Conservation (phyloP, 2,888 invertebrate species). For the Dryadula phaetusa region DNA sequence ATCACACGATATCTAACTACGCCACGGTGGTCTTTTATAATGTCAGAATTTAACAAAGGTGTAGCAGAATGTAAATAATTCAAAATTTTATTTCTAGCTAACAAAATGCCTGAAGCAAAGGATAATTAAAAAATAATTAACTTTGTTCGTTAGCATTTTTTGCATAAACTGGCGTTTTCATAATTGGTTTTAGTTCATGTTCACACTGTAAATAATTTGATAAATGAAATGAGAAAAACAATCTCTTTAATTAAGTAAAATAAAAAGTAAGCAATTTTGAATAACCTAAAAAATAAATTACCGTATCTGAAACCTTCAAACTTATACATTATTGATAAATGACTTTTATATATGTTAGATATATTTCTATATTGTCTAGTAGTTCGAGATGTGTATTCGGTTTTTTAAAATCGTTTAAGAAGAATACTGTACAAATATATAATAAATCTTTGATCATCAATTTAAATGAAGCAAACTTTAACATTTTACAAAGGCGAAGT, state of each 20-base stretch:
- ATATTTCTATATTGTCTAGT: too few relatives aligned
- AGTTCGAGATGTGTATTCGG: too few relatives aligned
- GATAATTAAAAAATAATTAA: constrained; percentile 6
- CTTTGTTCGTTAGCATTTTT: background rate
- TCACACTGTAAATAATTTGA: background rate
- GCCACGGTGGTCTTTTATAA: background rate
- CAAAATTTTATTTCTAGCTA: background rate
- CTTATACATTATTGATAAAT: too few relatives aligned
- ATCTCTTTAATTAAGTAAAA: background rate
- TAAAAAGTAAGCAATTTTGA: too few relatives aligned
- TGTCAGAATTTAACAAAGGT: background rate
- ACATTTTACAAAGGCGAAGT: background rate
- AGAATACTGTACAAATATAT: too few relatives aligned
- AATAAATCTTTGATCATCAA: background rate
- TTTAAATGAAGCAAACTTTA: background rate
- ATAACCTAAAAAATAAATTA: too few relatives aligned
- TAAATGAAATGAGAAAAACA: background rate
- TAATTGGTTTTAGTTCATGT: background rate
- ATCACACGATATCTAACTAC: too few relatives aligned
- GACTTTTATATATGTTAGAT: too few relatives aligned
- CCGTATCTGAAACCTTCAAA: too few relatives aligned
- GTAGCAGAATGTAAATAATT: background rate
- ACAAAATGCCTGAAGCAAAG: background rate
- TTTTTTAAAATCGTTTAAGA: too few relatives aligned
- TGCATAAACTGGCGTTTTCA: background rate